Conservation (phyloP, 92 coral and sea anemone species). For the Umimayanthus chanpuru region DNA sequence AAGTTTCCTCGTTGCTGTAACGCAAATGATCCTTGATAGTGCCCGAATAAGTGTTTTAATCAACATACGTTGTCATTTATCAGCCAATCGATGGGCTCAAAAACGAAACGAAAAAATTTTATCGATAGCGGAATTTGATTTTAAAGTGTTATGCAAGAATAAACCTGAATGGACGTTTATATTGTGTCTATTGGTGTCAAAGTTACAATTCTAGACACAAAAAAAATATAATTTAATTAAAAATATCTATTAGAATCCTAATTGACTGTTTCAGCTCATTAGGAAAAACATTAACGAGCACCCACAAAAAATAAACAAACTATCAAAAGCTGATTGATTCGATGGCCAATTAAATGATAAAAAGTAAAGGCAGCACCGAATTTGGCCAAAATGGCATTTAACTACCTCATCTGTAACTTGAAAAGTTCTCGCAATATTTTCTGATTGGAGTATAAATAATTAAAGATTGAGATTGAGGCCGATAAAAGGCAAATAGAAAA, state of each 20-base stretch:
- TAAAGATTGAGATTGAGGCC: too few relatives aligned
- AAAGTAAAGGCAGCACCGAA: not conserved
- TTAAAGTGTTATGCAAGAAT: not conserved
- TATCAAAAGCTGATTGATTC: not conserved
- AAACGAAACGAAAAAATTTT: too few relatives aligned
- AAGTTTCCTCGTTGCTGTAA: too few relatives aligned
- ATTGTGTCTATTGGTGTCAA: not conserved
- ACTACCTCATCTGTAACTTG: not conserved
- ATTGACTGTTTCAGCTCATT: not conserved
- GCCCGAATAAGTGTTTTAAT: too few relatives aligned
- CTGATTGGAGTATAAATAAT: too few relatives aligned
- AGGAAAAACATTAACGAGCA: too few relatives aligned
- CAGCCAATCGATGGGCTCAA: too few relatives aligned
- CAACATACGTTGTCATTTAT: too few relatives aligned
- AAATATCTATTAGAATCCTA: not conserved
- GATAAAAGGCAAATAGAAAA: not conserved
- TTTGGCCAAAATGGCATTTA: not conserved
- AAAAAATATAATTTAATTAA: too few relatives aligned
- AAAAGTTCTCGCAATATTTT: not conserved
- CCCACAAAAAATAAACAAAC: not conserved
- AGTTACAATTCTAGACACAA: not conserved
- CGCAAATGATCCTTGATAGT: too few relatives aligned
- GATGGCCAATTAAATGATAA: not conserved
- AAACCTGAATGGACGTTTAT: not conserved
- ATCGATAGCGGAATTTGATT: too few relatives aligned